Evolutionary conservation across 2,113 vertebrate genomes (phyloP).

Genomic region (Sphyrna mokarran): DNA sequence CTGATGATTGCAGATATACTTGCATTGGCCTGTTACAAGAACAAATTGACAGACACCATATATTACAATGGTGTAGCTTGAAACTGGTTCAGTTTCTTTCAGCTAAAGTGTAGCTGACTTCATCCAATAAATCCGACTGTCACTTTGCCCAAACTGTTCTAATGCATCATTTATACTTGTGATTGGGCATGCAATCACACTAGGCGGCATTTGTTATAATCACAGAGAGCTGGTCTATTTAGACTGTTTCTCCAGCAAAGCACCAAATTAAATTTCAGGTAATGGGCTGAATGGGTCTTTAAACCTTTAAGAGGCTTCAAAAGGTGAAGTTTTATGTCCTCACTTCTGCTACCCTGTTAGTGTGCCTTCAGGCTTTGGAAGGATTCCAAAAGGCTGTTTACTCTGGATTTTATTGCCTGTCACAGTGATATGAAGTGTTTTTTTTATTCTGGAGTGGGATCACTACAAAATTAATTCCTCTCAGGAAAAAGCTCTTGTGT

Average conservation of each 20-base stretch:
- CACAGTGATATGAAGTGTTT: neutral
- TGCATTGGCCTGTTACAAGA: neutral
- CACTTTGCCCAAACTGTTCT: neutral
- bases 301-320: neutral
- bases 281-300: neutral
- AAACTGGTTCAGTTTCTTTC: constrained; percentile 4
- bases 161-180: neutral
- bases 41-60: neutral
- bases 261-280: neutral
- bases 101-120: neutral
- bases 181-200: neutral
- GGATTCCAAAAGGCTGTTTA: neutral
- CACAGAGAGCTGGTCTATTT: neutral
- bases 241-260: neutral
- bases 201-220: neutral
- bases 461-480: neutral
- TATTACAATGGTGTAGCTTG: neutral
- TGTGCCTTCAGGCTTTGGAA: neutral
- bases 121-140: constrained; percentile 12
- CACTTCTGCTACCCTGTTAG: neutral
- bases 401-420: neutral
- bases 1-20: neutral
- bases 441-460: neutral
- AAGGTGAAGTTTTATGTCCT: neutral
- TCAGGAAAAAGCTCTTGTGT: neutral